Evolutionary conservation across 2,888 invertebrate genomes (phyloP).

Genomic region (Lobophora halterata): DNA sequence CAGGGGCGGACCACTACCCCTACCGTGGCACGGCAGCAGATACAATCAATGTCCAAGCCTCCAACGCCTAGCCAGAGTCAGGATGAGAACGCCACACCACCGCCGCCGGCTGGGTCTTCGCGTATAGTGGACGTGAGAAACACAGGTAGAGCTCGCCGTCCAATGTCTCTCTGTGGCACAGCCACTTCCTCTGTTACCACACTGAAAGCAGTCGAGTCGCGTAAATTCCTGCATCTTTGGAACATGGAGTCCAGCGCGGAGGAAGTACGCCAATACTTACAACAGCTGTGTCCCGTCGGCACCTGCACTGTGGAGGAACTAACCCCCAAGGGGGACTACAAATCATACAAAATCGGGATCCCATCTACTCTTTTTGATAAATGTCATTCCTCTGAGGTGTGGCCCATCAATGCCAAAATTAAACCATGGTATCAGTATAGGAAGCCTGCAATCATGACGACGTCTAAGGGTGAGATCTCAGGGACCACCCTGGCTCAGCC

Average conservation of each 20-base stretch:
- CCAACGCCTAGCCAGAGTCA: too few relatives aligned
- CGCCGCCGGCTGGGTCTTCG: background rate
- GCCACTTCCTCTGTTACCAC: constrained; percentile 15
- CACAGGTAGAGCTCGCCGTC: background rate
- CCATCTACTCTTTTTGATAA: constrained; percentile 23
- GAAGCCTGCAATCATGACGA: background rate
- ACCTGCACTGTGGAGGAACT: constrained; percentile 26
- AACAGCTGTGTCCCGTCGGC: constrained; percentile 15
- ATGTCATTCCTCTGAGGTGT: constrained; percentile 19
- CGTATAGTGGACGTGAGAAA: background rate
- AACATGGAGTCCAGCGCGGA: too few relatives aligned
- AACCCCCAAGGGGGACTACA: too few relatives aligned
- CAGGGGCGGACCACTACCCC: too few relatives aligned
- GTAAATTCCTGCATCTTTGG: constrained; percentile 28
- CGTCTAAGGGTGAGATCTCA: too few relatives aligned
- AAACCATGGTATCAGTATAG: constrained; percentile 14
- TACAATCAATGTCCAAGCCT: too few relatives aligned
- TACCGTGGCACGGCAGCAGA: too few relatives aligned
- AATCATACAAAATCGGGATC: too few relatives aligned
- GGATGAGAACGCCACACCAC: background rate
- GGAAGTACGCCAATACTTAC: constrained; percentile 21
- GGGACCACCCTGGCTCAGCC: too few relatives aligned
- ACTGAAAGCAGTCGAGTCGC: constrained; percentile 25
- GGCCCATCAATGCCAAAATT: constrained; percentile 26
- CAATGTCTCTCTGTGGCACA: constrained; percentile 5